Evolutionary conservation across 2,888 invertebrate genomes (phyloP).

Genomic region (Cerastis rubricosa): DNA sequence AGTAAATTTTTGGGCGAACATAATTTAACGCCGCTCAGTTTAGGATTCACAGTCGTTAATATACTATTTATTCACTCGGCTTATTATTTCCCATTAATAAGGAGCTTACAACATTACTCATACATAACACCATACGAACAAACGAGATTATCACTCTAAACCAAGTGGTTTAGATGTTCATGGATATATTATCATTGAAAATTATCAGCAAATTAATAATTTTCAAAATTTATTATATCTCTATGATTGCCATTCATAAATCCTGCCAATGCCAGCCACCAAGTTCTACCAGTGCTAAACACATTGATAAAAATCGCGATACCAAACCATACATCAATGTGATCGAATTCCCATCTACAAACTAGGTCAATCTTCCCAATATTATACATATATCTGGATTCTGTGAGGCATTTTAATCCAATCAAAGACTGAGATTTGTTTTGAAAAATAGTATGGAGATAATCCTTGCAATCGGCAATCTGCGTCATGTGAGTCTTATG

Average conservation of each 20-base stretch:
- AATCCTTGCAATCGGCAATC: background rate
- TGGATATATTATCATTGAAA: background rate
- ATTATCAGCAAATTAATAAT: conserved; percentile 1
- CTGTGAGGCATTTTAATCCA: conserved; percentile 53
- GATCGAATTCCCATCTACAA: conserved; percentile 43
- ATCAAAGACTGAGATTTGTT: conserved; percentile 43
- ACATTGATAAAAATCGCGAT: conserved; percentile 34
- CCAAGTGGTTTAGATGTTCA: background rate
- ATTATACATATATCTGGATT: conserved; percentile 39
- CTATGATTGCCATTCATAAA: conserved; percentile 5
- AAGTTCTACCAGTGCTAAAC: conserved; percentile 22
- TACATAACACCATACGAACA: background rate
- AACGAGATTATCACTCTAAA: background rate
- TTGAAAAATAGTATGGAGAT: conserved; percentile 40
- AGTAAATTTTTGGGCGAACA: too few relatives aligned
- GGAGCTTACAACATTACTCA: background rate
- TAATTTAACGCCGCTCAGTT: too few relatives aligned
- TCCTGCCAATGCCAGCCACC: conserved; percentile 18
- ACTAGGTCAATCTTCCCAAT: conserved; percentile 51
- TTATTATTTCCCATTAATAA: background rate
- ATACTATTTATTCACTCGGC: too few relatives aligned
- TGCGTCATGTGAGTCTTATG: background rate
- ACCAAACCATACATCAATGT: conserved; percentile 41
- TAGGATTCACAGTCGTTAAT: too few relatives aligned
- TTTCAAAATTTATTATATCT: background rate